Percentiles rank a stretch among this genome's conserved stretches.
phyloP scores from a whole-genome alignment of 2,797 vertebrate species.

The Alca torda region DNA sequence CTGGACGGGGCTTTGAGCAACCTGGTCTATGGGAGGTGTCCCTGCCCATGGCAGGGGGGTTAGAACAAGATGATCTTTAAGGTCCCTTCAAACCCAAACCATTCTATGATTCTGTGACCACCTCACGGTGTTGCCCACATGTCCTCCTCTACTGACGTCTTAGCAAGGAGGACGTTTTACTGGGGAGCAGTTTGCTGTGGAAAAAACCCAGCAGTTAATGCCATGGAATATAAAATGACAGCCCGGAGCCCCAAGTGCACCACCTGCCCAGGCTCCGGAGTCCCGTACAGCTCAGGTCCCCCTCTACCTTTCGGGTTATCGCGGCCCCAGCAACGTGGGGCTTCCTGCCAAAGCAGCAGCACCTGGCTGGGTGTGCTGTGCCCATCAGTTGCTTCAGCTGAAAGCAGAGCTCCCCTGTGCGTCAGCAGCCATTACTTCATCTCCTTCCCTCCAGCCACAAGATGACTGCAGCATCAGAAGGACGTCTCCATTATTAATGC shows the following conservation, averaged over 20 bases:
- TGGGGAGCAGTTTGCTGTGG: not conserved
- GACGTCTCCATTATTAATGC: not conserved
- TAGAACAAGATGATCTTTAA: not conserved
- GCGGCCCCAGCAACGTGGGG: rapidly evolving
- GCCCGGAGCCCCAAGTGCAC: not conserved
- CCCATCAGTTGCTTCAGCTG: rapidly evolving
- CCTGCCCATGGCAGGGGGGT: not conserved
- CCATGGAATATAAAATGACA: not conserved
- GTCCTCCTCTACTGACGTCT: not conserved
- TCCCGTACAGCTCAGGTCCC: not conserved
- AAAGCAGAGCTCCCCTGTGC: not conserved
- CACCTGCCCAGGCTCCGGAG: not conserved
- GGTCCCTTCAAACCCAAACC: not conserved
- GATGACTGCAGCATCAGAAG: not conserved
- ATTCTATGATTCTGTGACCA: not conserved
- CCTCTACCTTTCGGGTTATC: not conserved
- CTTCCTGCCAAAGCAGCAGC: not conserved
- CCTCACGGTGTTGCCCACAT: not conserved
- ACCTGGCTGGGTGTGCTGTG: rapidly evolving
- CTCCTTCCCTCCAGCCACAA: not conserved
- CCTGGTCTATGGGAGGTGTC: not conserved
- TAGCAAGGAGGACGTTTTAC: not conserved
- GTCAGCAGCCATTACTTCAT: conserved; percentile 17
- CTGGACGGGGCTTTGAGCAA: not conserved
- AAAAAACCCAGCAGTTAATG: not conserved